These are phyloP conservation scores for Drosophila incognita DNA, from an alignment of 2,888 invertebrate species.

Conservation along the genomic window DNA sequence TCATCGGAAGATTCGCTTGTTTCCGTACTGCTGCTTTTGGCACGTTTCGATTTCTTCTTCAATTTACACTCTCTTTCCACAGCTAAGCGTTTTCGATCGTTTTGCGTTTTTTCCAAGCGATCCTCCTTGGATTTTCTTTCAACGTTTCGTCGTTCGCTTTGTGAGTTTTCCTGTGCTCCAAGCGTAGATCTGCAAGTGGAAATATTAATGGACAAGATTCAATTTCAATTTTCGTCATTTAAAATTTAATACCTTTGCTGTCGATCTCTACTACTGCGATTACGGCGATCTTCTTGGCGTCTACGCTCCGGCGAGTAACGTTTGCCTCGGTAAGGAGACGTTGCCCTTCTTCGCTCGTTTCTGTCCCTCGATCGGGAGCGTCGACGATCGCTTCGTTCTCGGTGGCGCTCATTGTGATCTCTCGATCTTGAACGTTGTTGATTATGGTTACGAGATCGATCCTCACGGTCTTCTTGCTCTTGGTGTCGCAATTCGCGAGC, in stretches of 20 bases:
- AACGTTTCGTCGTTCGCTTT: background rate
- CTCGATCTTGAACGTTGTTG: conserved; percentile 39
- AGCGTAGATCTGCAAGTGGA: conserved; percentile 1
- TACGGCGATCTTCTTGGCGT: conserved; percentile 21
- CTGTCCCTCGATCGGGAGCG: conserved; percentile 24
- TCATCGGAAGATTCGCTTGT: conserved; percentile 45
- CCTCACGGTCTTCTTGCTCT: conserved; percentile 52
- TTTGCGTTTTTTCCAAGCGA: conserved; percentile 3
- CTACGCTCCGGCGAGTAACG: conserved; percentile 33
- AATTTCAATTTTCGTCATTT: background rate
- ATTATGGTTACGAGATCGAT: conserved; percentile 9
- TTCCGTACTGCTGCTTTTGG: conserved; percentile 51
- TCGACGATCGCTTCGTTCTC: conserved; percentile 13
- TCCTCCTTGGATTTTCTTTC: conserved; percentile 10
- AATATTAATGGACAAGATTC: background rate
- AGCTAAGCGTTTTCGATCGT: conserved; percentile 21
- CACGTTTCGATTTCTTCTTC: conserved; percentile 61
- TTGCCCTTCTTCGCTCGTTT: conserved; percentile 17
- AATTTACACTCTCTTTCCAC: conserved; percentile 40
- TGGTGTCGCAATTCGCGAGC: conserved; percentile 74
- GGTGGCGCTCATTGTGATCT: conserved; percentile 29
- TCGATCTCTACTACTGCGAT: conserved; percentile 27
- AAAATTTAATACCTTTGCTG: conserved; percentile 43
- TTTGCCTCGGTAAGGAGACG: conserved; percentile 25
- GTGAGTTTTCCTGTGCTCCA: background rate